Conservation (phyloP, 2,113 vertebrate genomes). For the Anas platyrhynchos region DNA sequence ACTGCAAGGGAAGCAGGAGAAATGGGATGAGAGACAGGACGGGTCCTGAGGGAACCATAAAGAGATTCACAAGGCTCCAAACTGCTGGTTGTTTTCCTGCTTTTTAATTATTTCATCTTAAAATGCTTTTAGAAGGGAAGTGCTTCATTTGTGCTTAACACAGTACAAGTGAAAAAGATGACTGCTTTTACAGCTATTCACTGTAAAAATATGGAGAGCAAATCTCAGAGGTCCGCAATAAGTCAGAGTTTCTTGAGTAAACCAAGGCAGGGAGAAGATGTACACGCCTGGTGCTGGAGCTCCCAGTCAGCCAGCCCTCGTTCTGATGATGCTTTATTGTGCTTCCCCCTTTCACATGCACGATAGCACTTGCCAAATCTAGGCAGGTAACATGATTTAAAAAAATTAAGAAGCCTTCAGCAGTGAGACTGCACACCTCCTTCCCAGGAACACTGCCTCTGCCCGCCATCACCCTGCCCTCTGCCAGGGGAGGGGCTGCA, state of each 20-base stretch:
- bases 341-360: not conserved
- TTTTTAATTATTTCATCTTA: constrained; percentile 18
- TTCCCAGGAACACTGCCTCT: not conserved
- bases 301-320: not conserved
- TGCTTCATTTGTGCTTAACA: not conserved
- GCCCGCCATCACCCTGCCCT: not conserved
- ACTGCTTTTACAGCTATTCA: not conserved
- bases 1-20: not conserved
- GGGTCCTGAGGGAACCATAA: not conserved
- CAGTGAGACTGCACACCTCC: not conserved
- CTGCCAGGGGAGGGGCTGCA: not conserved
- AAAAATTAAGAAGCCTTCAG: not conserved
- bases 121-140: not conserved
- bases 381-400: not conserved
- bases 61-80: not conserved
- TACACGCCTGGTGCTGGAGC: not conserved
- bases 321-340: not conserved
- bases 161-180: not conserved
- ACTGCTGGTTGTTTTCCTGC: not conserved
- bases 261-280: not conserved
- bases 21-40: not conserved
- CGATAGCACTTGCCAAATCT: not conserved
- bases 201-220: not conserved
- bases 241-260: not conserved
- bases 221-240: not conserved